A percentile compares a stretch with the other conserved stretches of the same genome.
Conservation (phyloP, 2,797 vertebrate genomes). For the Sarcophilus harrisii region DNA sequence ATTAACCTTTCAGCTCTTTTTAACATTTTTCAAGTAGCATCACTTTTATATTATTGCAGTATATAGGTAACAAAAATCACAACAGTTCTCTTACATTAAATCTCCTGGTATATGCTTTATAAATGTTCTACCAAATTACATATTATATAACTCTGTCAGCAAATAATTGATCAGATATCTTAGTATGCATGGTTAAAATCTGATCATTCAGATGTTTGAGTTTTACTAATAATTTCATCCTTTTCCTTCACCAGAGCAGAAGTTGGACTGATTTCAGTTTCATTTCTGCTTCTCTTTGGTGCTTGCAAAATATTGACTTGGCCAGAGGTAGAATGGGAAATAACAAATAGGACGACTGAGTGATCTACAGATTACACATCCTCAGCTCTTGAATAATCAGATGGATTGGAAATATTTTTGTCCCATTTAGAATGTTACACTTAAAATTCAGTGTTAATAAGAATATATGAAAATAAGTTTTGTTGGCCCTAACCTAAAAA, state of each 20-base stretch:
- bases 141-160: slow-evolving; percentile 3
- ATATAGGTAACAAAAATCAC: slow-evolving; percentile 6
- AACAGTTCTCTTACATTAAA: background rate
- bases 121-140: slow-evolving; percentile 17
- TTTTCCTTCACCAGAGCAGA: background rate
- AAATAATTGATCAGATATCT: slow-evolving; percentile 1
- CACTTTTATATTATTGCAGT: background rate
- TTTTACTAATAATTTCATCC: slow-evolving; percentile 24
- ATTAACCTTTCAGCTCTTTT: background rate
- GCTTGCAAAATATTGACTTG: background rate
- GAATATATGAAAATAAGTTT: background rate
- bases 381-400: background rate
- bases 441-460: background rate
- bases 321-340: background rate
- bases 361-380: background rate
- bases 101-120: slow-evolving; percentile 43
- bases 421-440: background rate
- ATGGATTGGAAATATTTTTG: background rate
- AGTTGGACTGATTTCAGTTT: background rate
- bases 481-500: background rate
- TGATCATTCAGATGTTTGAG: slow-evolving; percentile 18
- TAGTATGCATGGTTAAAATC: slow-evolving; percentile 36
- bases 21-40: background rate
- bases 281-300: background rate
- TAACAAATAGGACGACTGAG: background rate